These are phyloP conservation scores for Hyphantria cunea DNA, from an alignment of 1,140 invertebrate species.

Conservation along the genomic window DNA sequence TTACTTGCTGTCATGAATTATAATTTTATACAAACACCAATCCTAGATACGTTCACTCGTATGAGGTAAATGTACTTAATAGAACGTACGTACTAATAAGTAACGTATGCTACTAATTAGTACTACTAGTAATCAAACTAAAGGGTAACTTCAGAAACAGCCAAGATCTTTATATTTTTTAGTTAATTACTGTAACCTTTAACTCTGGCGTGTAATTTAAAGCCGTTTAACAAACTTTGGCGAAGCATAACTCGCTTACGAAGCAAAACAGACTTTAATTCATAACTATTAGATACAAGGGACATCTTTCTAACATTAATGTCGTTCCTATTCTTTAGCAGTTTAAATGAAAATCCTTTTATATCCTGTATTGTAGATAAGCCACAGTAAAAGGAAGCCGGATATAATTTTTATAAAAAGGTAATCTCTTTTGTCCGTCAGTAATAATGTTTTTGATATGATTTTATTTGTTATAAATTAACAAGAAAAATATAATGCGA, in stretches of 20 bases:
- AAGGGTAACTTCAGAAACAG: slow-evolving; percentile 13
- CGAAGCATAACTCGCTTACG: slow-evolving; percentile 16
- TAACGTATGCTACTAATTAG: too few species aligned
- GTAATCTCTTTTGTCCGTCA: too few species aligned
- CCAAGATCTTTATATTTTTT: slow-evolving; percentile 27
- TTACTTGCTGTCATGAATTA: too few species aligned
- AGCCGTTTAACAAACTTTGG: slow-evolving; percentile 34
- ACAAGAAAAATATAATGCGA: too few species aligned
- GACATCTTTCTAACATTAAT: slow-evolving; percentile 5
- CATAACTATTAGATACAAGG: slow-evolving; percentile 10
- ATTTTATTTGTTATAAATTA: too few species aligned
- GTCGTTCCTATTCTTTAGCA: slow-evolving; percentile 10
- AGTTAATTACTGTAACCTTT: slow-evolving; percentile 32
- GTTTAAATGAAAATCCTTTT: slow-evolving; percentile 11
- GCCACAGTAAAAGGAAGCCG: neutral
- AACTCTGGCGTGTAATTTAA: slow-evolving; percentile 31
- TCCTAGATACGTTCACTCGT: too few species aligned
- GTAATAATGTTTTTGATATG: too few species aligned
- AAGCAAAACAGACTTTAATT: slow-evolving; percentile 21
- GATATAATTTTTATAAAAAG: too few species aligned
- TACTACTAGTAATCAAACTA: too few species aligned
- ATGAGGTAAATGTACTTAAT: too few species aligned
- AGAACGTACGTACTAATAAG: too few species aligned
- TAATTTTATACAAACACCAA: too few species aligned
- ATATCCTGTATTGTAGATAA: slow-evolving; percentile 9